phyloP scores from a whole-genome alignment of 2,888 invertebrate genomes.

The Drosophila anomalipes region DNA sequence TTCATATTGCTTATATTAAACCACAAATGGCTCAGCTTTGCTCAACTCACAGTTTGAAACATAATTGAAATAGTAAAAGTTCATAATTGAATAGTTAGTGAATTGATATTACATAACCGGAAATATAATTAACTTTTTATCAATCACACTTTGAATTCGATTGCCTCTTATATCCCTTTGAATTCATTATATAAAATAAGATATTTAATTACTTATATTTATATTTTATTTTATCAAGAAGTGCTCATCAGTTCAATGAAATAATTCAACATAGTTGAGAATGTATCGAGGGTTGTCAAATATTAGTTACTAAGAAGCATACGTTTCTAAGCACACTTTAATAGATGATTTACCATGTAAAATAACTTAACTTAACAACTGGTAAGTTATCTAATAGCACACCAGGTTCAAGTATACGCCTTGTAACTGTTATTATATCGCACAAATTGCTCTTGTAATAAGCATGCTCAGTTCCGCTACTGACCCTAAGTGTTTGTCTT shows the following conservation, averaged over 20 bases:
- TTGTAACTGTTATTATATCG: background rate
- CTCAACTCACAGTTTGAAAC: no score
- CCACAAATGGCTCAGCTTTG: background rate
- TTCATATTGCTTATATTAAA: background rate
- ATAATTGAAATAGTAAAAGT: background rate
- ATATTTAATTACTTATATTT: background rate
- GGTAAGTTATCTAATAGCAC: background rate
- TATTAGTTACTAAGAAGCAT: no score
- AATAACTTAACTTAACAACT: background rate
- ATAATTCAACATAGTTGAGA: no score
- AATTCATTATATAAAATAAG: background rate
- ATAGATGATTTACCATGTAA: background rate
- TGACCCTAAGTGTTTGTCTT: background rate
- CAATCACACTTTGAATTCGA: background rate
- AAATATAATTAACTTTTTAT: background rate
- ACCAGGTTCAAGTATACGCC: background rate
- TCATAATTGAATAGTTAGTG: background rate
- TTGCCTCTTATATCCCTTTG: background rate
- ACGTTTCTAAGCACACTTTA: background rate
- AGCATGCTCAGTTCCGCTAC: background rate
- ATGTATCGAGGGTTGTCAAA: no score
- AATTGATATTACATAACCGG: background rate
- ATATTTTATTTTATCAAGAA: background rate
- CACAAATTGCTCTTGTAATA: background rate
- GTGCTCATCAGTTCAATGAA: no score